phyloP scores from a whole-genome alignment of 2,888 invertebrate species.

The Lapara coniferarum region DNA sequence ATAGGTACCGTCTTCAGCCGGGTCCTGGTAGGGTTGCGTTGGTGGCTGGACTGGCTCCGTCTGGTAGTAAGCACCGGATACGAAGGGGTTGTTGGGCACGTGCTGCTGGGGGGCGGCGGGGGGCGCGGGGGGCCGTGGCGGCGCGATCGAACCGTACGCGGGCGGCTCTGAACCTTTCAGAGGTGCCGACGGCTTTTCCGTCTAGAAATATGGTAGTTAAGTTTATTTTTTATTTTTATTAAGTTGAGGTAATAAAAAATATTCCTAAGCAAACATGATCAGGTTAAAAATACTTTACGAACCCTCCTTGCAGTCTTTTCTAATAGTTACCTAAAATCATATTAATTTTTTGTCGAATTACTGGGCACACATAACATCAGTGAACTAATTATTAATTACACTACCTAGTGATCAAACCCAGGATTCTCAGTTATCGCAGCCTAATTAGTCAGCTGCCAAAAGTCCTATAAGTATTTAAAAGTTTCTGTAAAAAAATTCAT shows the following conservation, averaged over 20 bases:
- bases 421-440: too few species aligned
- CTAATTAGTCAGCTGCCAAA: too few species aligned
- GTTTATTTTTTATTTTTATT: neutral
- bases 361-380: too few species aligned
- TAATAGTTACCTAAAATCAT: too few species aligned
- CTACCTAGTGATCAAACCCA: too few species aligned
- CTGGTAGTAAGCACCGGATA: slow-evolving; percentile 84
- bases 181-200: slow-evolving; percentile 68
- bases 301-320: too few species aligned
- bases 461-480: neutral
- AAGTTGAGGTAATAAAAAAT: too few species aligned
- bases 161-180: slow-evolving; percentile 65
- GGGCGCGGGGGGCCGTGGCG: slow-evolving; percentile 72
- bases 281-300: too few species aligned
- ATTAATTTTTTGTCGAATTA: too few species aligned
- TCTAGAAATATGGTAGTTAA: slow-evolving; percentile 46
- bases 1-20: slow-evolving; percentile 69
- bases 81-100: slow-evolving; percentile 84
- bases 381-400: too few species aligned
- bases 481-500: neutral
- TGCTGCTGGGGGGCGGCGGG: slow-evolving; percentile 82
- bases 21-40: slow-evolving; percentile 80
- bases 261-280: too few species aligned
- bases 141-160: slow-evolving; percentile 67
- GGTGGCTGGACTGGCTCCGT: slow-evolving; percentile 87